Base-by-base conservation (phyloP, 1,140 invertebrate species). In the Zaprionus vittiger region DNA sequence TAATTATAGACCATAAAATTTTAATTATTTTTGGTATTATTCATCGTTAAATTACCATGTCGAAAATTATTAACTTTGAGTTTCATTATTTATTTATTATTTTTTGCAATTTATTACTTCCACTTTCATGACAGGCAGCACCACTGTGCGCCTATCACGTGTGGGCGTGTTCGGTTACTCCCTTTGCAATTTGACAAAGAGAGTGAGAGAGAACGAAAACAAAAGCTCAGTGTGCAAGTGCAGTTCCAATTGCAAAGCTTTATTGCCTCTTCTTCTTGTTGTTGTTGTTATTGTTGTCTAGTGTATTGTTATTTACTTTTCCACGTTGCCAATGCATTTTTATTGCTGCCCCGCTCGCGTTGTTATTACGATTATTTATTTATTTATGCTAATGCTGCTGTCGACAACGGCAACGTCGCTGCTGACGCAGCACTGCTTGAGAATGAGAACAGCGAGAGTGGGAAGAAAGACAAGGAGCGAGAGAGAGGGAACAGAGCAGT, bases 371-470 rank as follows among this genome's bases (percentile, higher is more conserved):
- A 85, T 89, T 89, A 90, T 89, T 90, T 89, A 87, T 87, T 87
- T 87, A 89, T 89, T 89, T 89, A 89, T 89, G 85, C 79, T 89
- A 90, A 89, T 89, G 81, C 77, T 73, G 81, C 63, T 84, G 73
- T 63, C 73, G 69, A 69, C 79, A 62, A 22, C 66, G 70, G 56
- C 64, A 47, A 14, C 69, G 60, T 49, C 24, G 44, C 5, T 20
- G 52, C 31, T 89, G 78, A 83, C 80, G 80, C 14, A 77, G 81
- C 84, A 81, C 81, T 84, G 84, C n/a, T 89, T 81, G 80, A 87
- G 81, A 87, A 89, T 87, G 84, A 81, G 84, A 87, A 87, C 84
- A 89, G 20, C 75, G 61, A 60, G 52, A 62, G 75, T 71, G 76
- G 44, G n/a, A 44, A 49, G 37, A 38, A 22, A 57, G 49, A 69